These are phyloP conservation scores for Onthophagus sagittarius DNA, from an alignment of 2,888 invertebrate species.

Conservation along the genomic window DNA sequence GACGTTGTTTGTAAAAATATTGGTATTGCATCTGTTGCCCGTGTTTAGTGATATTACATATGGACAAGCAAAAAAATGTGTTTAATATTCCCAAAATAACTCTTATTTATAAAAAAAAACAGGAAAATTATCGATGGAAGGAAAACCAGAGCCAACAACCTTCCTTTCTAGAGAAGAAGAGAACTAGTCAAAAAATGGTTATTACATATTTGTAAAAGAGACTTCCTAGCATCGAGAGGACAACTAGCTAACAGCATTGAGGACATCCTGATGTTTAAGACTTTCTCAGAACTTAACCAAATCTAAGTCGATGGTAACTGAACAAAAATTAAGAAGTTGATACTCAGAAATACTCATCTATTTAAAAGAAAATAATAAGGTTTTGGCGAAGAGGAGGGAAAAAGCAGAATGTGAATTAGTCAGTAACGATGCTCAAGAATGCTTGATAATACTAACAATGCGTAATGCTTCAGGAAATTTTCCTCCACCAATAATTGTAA, in stretches of 20 bases:
- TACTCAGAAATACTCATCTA: conserved; percentile 29
- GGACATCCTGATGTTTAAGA: conserved; percentile 26
- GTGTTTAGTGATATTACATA: too few species aligned
- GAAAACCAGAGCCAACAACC: too few species aligned
- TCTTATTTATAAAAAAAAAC: too few species aligned
- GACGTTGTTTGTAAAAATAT: too few species aligned
- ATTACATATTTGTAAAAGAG: background rate
- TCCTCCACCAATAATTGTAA: conserved; percentile 29
- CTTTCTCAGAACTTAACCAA: conserved; percentile 34
- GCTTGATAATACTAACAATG: conserved; percentile 32
- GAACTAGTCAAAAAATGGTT: background rate
- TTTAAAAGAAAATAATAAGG: conserved; percentile 33
- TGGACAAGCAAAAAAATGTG: too few species aligned
- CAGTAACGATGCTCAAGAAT: conserved; percentile 37
- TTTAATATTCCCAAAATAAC: too few species aligned
- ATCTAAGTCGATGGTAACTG: conserved; percentile 32
- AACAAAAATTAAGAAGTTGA: conserved; percentile 32
- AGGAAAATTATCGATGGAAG: too few species aligned
- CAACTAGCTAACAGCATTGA: too few species aligned
- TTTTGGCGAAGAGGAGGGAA: conserved; percentile 37
- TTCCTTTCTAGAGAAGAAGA: too few species aligned
- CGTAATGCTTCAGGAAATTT: conserved; percentile 32
- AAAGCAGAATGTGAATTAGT: conserved; percentile 33
- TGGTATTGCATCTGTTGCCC: too few species aligned
- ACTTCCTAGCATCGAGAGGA: background rate